phyloP scores from a whole-genome alignment of 2,888 invertebrate genomes.

The Catocala sponsa region DNA sequence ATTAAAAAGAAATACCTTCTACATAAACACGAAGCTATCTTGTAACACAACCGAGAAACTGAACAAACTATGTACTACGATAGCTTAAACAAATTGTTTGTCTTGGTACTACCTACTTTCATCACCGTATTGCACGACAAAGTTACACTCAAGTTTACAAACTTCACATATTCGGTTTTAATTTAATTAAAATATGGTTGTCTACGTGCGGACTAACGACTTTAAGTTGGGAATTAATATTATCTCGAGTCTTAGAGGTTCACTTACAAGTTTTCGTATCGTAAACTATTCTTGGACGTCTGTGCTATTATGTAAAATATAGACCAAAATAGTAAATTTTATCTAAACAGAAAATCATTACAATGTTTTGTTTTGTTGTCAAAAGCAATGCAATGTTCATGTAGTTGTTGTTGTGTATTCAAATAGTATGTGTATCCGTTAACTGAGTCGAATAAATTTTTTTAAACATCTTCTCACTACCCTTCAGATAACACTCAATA shows the following conservation, averaged over 20 bases:
- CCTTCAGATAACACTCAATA: too few species aligned
- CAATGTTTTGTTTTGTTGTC: too few species aligned
- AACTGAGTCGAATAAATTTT: too few species aligned
- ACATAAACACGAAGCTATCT: background rate
- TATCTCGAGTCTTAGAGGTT: background rate
- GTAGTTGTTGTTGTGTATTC: too few species aligned
- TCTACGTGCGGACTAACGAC: constrained; percentile 4
- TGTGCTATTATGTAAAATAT: too few species aligned
- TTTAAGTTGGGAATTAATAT: constrained; percentile 3
- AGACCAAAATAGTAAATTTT: too few species aligned
- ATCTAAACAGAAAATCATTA: too few species aligned
- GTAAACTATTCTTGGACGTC: too few species aligned
- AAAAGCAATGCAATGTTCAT: too few species aligned
- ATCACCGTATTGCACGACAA: constrained; percentile 11
- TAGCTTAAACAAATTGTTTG: constrained; percentile 32
- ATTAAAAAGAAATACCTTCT: background rate
- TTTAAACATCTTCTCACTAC: too few species aligned
- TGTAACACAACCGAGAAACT: constrained; percentile 18
- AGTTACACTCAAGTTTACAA: constrained; percentile 8
- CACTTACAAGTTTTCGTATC: too few species aligned
- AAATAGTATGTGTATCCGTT: too few species aligned
- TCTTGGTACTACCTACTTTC: constrained; percentile 16
- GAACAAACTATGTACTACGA: constrained; percentile 25
- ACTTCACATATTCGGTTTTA: constrained; percentile 19
- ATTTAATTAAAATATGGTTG: constrained; percentile 21